Base-by-base conservation (phyloP, 2,888 invertebrate species). In the Globia sparganii region DNA sequence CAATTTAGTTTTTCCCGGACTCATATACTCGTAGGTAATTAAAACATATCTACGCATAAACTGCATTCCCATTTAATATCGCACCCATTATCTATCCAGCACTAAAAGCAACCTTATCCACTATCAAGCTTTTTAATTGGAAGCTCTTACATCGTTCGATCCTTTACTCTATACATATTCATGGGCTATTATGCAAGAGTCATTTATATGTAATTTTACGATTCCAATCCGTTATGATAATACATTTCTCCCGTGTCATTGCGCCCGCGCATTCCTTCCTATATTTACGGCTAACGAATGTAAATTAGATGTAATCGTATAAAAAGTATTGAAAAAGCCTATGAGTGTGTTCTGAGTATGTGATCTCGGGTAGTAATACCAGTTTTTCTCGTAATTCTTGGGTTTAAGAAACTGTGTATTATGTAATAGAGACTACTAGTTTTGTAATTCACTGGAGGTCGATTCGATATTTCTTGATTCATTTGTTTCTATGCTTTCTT, bases 241-340 rank as follows among this genome's bases (percentile, higher is more conserved):
- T 80, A 80, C 86, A 83, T 88, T 89, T 89, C 89, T 85, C 76
- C 77, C 61, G 84, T 72, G 71, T 84, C 81, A 71, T 78, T 78
- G 85, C 69, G 75, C 66, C 53, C 58, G 40, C 58, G 78, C 89
- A 86, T 87, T 83, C 86, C 84, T 84, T 83, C 72, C 72, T 72
- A 80, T 77, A 83, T 86, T 82, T 84, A 86, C 62, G 71, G 65
- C 62, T 68, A 70, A 82, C 70, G 67, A 75, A 83, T 89, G 84
- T 89, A 84, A 89, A 88, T 89, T 81, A 83, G 68, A 77, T 70
- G 53, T 81, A 75, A 88, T 80, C 86, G 75, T 70, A 78, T 31
- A 73, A 84, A 82, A 84, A 79, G 28, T 76, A 81, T 85, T 72
- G 72, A 72, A 73, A 73, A 65, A 69, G 71, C 72, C 65, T 69